These are phyloP conservation scores for Caenorhabditis sp. DNA, from an alignment of 2,888 invertebrate species.

Conservation along the genomic window DNA sequence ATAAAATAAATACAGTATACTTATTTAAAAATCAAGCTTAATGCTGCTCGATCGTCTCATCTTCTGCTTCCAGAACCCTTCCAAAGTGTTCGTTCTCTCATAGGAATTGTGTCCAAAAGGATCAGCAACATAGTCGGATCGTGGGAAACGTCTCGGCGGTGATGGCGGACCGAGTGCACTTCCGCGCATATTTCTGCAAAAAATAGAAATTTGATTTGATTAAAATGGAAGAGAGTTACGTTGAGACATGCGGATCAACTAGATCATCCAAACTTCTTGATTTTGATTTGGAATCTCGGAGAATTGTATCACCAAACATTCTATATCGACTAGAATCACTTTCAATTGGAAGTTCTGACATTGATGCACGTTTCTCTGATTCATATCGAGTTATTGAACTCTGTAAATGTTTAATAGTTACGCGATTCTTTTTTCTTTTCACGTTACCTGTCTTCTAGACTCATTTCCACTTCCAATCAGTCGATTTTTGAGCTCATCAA, in stretches of 20 bases:
- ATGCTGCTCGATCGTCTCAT: conserved; percentile 44
- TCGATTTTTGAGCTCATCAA: conserved; percentile 81
- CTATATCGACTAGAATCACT: conserved; percentile 26
- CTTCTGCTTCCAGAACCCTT: conserved; percentile 59
- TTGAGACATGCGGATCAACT: conserved; percentile 45
- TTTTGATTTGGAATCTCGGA: conserved; percentile 34
- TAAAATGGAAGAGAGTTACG: conserved; percentile 22
- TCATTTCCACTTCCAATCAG: conserved; percentile 70
- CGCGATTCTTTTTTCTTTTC: too few relatives aligned
- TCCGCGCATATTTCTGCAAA: conserved; percentile 38
- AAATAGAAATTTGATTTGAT: conserved; percentile 1
- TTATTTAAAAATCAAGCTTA: conserved; percentile 38
- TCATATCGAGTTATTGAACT: conserved; percentile 32
- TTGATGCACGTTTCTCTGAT: conserved; percentile 33
- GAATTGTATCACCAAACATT: conserved; percentile 59
- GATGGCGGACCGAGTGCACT: conserved; percentile 15
- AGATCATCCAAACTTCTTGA: conserved; percentile 53
- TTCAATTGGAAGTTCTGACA: conserved; percentile 45
- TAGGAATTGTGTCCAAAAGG: conserved; percentile 58
- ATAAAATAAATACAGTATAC: neutral
- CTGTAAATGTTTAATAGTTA: too few relatives aligned
- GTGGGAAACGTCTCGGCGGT: conserved; percentile 42
- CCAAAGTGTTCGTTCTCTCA: conserved; percentile 54
- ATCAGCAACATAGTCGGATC: conserved; percentile 44
- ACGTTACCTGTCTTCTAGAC: neutral